These are phyloP conservation scores for Crotophaga sulcirostris DNA, from an alignment of 2,113 vertebrate species.

Conservation along the genomic window DNA sequence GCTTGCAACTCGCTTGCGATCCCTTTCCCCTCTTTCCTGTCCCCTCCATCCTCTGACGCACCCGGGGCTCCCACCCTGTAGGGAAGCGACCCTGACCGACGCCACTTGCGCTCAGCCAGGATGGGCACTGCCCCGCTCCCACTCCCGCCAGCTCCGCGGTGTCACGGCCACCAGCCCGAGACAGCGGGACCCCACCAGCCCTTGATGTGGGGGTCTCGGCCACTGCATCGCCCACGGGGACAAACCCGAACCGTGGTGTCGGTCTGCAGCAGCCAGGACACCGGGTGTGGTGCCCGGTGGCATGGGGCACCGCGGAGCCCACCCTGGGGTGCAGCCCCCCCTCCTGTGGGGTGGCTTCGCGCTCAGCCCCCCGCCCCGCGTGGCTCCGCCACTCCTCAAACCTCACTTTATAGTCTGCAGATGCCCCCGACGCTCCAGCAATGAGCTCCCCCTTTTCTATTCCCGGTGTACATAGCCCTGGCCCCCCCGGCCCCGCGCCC, in stretches of 20 bases:
- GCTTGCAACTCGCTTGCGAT: conserved; percentile 46
- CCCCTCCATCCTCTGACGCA: not conserved
- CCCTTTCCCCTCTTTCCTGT: not conserved
- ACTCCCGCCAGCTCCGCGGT: not conserved
- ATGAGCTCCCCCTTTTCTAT: conserved; percentile 77
- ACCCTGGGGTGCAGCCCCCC: not conserved
- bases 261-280: not conserved
- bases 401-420: conserved; percentile 76
- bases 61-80: not conserved
- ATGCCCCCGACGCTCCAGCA: conserved; percentile 45
- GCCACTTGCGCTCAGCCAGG: not conserved
- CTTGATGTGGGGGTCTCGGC: not conserved
- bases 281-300: not conserved
- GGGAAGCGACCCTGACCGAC: not conserved
- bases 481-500: not conserved
- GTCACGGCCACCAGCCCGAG: not conserved
- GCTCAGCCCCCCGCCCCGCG: not conserved
- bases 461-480: conserved; percentile 72
- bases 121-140: not conserved
- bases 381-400: conserved; percentile 53
- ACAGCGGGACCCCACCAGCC: not conserved
- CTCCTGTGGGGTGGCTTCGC: not conserved
- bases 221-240: not conserved
- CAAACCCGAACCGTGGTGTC: not conserved
- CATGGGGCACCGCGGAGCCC: not conserved